Evolutionary conservation across 2,888 invertebrate species (phyloP), one percentile per base, ranked within the genome.

Genomic region (Crepidodera aurea): DNA sequence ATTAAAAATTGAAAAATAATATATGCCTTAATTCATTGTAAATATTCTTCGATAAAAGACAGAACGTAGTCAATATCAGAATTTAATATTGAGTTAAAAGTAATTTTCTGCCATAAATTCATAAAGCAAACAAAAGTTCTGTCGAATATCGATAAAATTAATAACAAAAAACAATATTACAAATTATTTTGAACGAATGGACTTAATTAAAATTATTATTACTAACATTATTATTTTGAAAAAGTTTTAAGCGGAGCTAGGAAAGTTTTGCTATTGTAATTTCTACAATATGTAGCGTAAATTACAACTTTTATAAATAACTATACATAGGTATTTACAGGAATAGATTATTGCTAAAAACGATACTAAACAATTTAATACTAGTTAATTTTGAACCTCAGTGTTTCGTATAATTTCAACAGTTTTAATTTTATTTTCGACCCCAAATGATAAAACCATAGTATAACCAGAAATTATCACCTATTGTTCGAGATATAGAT

Each of bases 281-380:
- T 68, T 69, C 73, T 75, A 75, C 73, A 70, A 65, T 66, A 67
- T 59, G 58, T 65, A 67, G 71, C 73, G 69, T 71, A 71, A 71
- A 75, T 73, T 74, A 75, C 73, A 72, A 69, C 66, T 65, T 70
- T 77, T 78, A 78, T 76, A 78, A 77, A 76, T 80, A 79, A 78
- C 79, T 80, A 78, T 80, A 81, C 79, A 81, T 80, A 80, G 80
- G 80, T 81, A 81, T 81, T 78, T 81, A 81, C 80, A 81, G 70
- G 75, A 73, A 67, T 75, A 73, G 68, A 71, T 66, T 66, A 66
- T 67, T 67, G 64, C 61, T 66, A 60, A 62, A 66, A 66, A 64
- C 55, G 32, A 63, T 53, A 59, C 44, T 58, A 27, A 51, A 46
- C 25, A 55, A 55, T 16, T 5, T 44, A 56, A 27, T 57, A 13